phyloP scores from a whole-genome alignment of 2,113 vertebrate species.

The Regulus satrapa region DNA sequence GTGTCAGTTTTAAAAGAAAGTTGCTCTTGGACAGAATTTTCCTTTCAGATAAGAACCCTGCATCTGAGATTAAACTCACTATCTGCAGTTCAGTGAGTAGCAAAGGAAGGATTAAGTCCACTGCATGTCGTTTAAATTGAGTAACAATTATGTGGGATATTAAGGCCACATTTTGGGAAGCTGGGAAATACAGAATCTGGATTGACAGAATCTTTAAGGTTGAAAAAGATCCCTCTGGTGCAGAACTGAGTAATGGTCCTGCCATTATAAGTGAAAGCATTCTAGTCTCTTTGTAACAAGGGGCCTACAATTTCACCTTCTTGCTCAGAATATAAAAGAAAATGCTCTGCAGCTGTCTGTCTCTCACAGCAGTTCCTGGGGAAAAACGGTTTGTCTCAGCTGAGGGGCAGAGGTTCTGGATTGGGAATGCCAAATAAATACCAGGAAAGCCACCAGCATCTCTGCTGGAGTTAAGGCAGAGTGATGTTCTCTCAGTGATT shows the following conservation, averaged over 20 bases:
- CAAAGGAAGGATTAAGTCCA: background rate
- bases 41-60: background rate
- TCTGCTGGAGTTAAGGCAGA: background rate
- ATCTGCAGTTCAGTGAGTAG: background rate
- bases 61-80: background rate
- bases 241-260: too few relatives aligned
- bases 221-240: background rate
- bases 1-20: background rate
- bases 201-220: background rate
- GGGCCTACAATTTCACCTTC: background rate
- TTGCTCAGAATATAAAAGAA: background rate
- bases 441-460: background rate
- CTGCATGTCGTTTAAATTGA: background rate
- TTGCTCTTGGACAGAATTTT: background rate
- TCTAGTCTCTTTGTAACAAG: background rate
- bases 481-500: background rate
- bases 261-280: background rate
- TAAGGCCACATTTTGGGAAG: background rate
- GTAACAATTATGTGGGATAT: background rate
- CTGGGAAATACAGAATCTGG: background rate
- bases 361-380: fast-evolving
- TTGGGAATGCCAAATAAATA: background rate
- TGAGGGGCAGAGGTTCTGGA: background rate
- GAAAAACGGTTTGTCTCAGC: background rate
- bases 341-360: background rate